Conservation (phyloP, 2,113 vertebrate genomes). For the Corythornis vintsioides region DNA sequence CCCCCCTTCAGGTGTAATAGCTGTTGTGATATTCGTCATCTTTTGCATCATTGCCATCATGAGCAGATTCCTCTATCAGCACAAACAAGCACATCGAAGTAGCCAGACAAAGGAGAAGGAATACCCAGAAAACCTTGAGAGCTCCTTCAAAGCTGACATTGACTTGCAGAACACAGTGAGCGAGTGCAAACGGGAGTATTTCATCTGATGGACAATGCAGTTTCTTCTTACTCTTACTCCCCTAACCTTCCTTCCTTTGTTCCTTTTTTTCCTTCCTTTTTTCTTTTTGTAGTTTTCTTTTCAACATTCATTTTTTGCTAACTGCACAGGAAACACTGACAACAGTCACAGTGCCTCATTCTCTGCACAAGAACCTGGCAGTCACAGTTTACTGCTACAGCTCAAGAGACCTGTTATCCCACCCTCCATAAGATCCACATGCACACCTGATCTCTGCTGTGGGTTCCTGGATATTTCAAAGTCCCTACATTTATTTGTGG, state of each 20-base stretch:
- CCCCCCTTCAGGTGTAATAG: constrained; percentile 83
- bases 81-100: constrained; percentile 82
- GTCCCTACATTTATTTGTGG: neutral
- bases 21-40: constrained; percentile 89
- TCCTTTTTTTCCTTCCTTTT: neutral
- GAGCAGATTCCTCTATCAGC: constrained; percentile 90
- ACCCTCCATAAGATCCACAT: constrained; percentile 20
- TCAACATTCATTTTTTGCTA: neutral
- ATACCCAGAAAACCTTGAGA: constrained; percentile 84
- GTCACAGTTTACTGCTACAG: constrained; percentile 21
- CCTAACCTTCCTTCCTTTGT: neutral
- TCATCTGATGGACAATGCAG: constrained; percentile 84
- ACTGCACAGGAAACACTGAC: constrained; percentile 51
- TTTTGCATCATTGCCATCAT: constrained; percentile 88
- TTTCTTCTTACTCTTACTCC: constrained; percentile 29
- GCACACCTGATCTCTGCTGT: constrained; percentile 19
- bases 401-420: constrained; percentile 15
- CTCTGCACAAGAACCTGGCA: constrained; percentile 30
- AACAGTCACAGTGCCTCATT: constrained; percentile 39
- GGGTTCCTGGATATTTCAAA: constrained; percentile 43
- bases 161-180: constrained; percentile 90
- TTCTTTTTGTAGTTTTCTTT: neutral
- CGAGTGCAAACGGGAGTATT: constrained; percentile 95
- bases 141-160: constrained; percentile 88
- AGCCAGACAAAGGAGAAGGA: constrained; percentile 86